These are phyloP conservation scores for Hanleya hanleyi DNA, from an alignment of 2,888 invertebrate species.

Conservation along the genomic window DNA sequence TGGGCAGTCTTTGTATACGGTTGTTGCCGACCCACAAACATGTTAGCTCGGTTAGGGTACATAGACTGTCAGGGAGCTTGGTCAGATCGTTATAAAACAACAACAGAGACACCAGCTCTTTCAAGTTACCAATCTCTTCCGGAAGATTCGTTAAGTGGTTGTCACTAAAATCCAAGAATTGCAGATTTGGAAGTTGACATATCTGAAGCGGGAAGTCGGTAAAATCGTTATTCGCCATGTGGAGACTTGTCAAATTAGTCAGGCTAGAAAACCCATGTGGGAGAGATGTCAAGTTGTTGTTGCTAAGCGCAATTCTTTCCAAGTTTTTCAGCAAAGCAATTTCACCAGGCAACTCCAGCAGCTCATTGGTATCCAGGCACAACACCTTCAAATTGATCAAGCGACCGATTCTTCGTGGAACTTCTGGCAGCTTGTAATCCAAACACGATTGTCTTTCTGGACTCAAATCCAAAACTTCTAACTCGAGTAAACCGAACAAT, in stretches of 20 bases:
- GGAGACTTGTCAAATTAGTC: conserved; percentile 62
- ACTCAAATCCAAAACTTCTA: conserved; percentile 71
- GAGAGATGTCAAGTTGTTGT: conserved; percentile 62
- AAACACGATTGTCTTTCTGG: conserved; percentile 71
- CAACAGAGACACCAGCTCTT: conserved; percentile 67
- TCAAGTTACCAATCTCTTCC: conserved; percentile 65
- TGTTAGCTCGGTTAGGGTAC: conserved; percentile 68
- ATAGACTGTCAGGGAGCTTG: conserved; percentile 66
- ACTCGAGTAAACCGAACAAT: conserved; percentile 66
- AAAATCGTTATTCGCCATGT: conserved; percentile 73
- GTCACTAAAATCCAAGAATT: conserved; percentile 73
- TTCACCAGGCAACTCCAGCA: conserved; percentile 63
- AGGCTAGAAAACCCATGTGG: conserved; percentile 63
- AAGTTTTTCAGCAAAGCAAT: conserved; percentile 62
- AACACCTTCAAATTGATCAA: conserved; percentile 67
- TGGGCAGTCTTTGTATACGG: conserved; percentile 63
- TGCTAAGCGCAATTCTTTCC: conserved; percentile 70
- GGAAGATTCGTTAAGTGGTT: conserved; percentile 67
- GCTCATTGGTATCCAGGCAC: conserved; percentile 71
- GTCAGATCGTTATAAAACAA: conserved; percentile 70
- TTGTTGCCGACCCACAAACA: conserved; percentile 74
- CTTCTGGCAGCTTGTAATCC: conserved; percentile 60
- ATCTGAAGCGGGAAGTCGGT: conserved; percentile 65
- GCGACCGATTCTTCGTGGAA: conserved; percentile 65
- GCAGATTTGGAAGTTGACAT: conserved; percentile 60